Evolutionary conservation across 1,140 invertebrate species (phyloP).

Genomic region (roundworm (Caenorhabditis elegans)): DNA sequence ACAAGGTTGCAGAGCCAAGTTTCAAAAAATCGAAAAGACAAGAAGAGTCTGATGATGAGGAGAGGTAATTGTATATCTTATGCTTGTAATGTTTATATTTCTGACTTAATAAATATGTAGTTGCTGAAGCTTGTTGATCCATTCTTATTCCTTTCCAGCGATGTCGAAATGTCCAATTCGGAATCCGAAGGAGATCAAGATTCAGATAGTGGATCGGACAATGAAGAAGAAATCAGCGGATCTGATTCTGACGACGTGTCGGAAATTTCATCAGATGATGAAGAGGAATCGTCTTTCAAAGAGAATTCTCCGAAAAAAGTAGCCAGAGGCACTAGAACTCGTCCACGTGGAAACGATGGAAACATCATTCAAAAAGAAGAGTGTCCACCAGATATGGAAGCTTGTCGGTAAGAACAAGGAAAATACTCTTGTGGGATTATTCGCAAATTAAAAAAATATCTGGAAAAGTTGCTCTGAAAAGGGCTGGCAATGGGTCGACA

Average conservation of each 20-base stretch:
- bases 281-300: background rate
- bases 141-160: background rate
- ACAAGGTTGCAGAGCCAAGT: background rate
- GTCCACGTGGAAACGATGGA: slow-evolving; percentile 11
- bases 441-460: background rate
- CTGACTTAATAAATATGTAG: background rate
- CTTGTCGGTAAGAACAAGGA: background rate
- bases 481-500: background rate
- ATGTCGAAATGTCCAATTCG: background rate
- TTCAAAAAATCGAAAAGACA: background rate
- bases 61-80: background rate
- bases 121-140: background rate
- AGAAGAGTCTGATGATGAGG: slow-evolving; percentile 17
- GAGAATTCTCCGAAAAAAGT: background rate
- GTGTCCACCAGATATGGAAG: slow-evolving; percentile 1
- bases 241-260: background rate
- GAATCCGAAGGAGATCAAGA: background rate
- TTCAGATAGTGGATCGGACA: background rate
- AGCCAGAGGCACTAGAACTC: background rate
- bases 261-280: background rate
- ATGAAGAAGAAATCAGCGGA: background rate
- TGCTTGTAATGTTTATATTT: background rate
- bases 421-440: background rate
- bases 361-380: background rate
- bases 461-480: background rate